Evolutionary conservation across 2,888 invertebrate species (phyloP).

Genomic region (Polydrusus cervinus): DNA sequence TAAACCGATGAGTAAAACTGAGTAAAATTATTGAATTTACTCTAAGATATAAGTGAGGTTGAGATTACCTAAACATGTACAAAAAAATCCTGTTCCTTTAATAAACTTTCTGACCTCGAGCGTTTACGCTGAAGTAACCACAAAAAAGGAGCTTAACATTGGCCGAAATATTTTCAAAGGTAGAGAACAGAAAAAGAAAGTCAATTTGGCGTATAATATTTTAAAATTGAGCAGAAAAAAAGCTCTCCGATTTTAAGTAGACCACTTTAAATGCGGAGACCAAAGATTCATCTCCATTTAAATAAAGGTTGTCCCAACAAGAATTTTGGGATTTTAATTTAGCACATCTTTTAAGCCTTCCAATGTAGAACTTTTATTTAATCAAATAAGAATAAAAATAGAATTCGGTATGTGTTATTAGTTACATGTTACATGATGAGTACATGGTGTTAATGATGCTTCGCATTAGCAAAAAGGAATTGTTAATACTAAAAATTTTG

Average conservation of each 20-base stretch:
- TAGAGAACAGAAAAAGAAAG: slow-evolving; percentile 43
- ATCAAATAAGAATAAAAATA: too few relatives aligned
- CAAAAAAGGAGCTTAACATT: slow-evolving; percentile 25
- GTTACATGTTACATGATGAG: too few relatives aligned
- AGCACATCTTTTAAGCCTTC: too few relatives aligned
- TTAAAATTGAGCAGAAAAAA: slow-evolving; percentile 45
- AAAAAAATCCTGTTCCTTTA: background rate
- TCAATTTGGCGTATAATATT: slow-evolving; percentile 49
- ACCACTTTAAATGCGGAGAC: background rate
- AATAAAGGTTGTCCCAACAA: background rate
- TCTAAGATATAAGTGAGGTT: too few relatives aligned
- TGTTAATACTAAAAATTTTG: too few relatives aligned
- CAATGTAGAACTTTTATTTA: too few relatives aligned
- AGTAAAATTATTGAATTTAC: too few relatives aligned
- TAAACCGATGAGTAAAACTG: too few relatives aligned
- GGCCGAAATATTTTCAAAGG: slow-evolving; percentile 44
- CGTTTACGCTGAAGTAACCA: slow-evolving; percentile 4
- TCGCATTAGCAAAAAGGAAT: too few relatives aligned
- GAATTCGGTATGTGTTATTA: too few relatives aligned
- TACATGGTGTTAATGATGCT: too few relatives aligned
- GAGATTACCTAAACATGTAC: background rate
- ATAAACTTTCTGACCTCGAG: slow-evolving; percentile 3
- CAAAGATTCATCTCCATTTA: background rate
- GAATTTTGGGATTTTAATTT: too few relatives aligned
- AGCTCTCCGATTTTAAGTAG: slow-evolving; percentile 1